These are phyloP conservation scores for Lycorma delicatula DNA, from an alignment of 1,140 invertebrate genomes.

Conservation along the genomic window DNA sequence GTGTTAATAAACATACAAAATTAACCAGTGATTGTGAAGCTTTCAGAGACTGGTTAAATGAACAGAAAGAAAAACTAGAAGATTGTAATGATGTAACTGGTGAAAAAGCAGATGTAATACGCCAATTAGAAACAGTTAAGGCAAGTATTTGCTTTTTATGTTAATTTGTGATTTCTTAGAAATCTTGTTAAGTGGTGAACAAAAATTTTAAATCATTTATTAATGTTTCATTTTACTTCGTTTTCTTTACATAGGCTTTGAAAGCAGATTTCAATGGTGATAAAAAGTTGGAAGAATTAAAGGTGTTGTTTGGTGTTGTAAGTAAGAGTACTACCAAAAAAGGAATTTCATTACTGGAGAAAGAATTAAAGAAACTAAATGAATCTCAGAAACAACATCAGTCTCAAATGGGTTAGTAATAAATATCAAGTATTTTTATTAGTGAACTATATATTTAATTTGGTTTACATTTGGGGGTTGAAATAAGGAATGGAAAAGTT, in stretches of 20 bases:
- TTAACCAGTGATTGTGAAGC: slow-evolving; percentile 60
- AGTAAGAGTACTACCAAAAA: slow-evolving; percentile 73
- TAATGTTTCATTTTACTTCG: not conserved
- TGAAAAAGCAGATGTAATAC: slow-evolving; percentile 68
- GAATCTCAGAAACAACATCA: slow-evolving; percentile 53
- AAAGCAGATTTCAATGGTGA: slow-evolving; percentile 56
- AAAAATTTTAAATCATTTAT: not conserved
- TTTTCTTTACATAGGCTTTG: slow-evolving; percentile 41
- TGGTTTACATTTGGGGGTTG: too few species aligned
- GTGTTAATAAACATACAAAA: slow-evolving; percentile 76
- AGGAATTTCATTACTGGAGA: slow-evolving; percentile 60
- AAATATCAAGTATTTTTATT: too few species aligned
- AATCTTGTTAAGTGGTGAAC: not conserved
- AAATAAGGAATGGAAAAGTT: too few species aligned
- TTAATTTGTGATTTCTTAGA: too few species aligned
- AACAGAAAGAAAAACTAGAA: slow-evolving; percentile 64
- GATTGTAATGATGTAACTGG: slow-evolving; percentile 69
- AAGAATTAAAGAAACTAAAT: slow-evolving; percentile 64
- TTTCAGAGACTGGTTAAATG: slow-evolving; percentile 69
- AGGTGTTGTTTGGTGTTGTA: slow-evolving; percentile 56
- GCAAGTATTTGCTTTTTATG: slow-evolving; percentile 25
- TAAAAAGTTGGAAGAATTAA: slow-evolving; percentile 59
- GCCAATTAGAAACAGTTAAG: slow-evolving; percentile 59
- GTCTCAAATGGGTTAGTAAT: slow-evolving; percentile 48
- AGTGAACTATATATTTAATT: too few species aligned